Evolutionary conservation across 2,797 vertebrate genomes (phyloP), one percentile per base, ranked within the genome.

Genomic region (Danio aesculapii): DNA sequence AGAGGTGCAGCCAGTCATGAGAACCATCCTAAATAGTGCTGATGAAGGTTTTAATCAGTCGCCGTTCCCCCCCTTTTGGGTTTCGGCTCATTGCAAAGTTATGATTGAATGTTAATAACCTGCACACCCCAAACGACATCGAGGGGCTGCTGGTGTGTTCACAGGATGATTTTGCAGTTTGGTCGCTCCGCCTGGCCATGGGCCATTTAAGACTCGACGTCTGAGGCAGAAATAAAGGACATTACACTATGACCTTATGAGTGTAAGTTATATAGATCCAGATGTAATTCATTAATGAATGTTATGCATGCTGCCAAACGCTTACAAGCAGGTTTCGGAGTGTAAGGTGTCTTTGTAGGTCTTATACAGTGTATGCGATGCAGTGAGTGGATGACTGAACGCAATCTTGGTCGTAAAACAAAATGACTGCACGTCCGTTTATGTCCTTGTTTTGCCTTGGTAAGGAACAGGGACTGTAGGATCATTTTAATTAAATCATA

Each of bases 91-190:
- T 92, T 93, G 92, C 90, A 92, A 93, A 93, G 92, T 93, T 94
- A 91, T 93, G 90, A 94, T 92, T 94, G 91, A 93, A 92, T 93
- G 91, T 94, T 94, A 94, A 94, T 94, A 93, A 94, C 93, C 91
- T 92, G 89, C 89, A 90, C 90, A 92, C 91, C 86, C 79, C 90
- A 92, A 91, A 92, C 89, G 89, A 91, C 92, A 93, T 93, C 92
- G 93, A 91, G 87, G 86, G 90, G 83, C 84, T 90, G 90, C 89
- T 91, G 92, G 92, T 93, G 92, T 94, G 92, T 90, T 94, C 85
- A 93, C 90, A 91, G 92, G 92, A 92, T 93, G 92, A 92, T 93
- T 94, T 93, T 91, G 92, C 92, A 91, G 91, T 93, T 93, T 94
- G 92, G 90, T 92, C 92, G 89, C 91, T 92, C 90, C 90, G 91